Evolutionary conservation across 2,888 invertebrate species (phyloP), one percentile per base, ranked within the genome.

Genomic region (Aquatica leii): DNA sequence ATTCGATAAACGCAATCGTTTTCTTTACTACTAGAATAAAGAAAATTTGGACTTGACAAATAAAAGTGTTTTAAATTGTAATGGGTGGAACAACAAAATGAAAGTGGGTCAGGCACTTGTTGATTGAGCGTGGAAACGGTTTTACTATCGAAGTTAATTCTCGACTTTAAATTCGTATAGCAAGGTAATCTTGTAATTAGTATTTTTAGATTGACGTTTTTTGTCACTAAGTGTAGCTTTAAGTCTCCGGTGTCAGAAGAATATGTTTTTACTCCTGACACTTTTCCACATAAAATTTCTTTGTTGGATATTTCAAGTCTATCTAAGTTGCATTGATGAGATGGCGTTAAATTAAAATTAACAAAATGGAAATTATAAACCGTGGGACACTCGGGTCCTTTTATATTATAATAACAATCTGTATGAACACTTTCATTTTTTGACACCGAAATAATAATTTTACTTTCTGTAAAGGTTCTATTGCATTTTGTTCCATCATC

Each of bases 21-120:
- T 8, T 78, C 77, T 31, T 74, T 76, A 41, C 76, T 77, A 1
- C 78, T 75, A 1, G 78, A 80, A 50, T 80, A 79, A 0, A 87
- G 87, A 74, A 87, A 88, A 12, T 84, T 85, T 0, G 87, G 87
- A 77, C 85, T 87, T 0, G 84, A 76, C 1, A 88, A 68, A 34
- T 84, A 78, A 71, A 87, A 86, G 57, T 80, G 78, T 59, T 80
- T 81, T 14, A 82, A 78, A 37, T 77, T 81, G 67, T 84, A 85
- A 20, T 70, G 75, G 34, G 76, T 76, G 11, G 77, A 74, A 68
- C 85, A 84, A 67, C 84, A 85, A 8, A 77, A 71, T n/a, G n/a
- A n/a, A n/a, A n/a, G n/a, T n/a, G n/a, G n/a, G n/a, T n/a, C n/a
- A 18, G 73, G 72, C 56, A 40, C 3, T 43, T 17, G 18, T 17